A percentile compares a stretch with the other conserved stretches of the same genome.
phyloP scores from a whole-genome alignment of 2,113 vertebrate species.

The Mystacornis crossleyi region DNA sequence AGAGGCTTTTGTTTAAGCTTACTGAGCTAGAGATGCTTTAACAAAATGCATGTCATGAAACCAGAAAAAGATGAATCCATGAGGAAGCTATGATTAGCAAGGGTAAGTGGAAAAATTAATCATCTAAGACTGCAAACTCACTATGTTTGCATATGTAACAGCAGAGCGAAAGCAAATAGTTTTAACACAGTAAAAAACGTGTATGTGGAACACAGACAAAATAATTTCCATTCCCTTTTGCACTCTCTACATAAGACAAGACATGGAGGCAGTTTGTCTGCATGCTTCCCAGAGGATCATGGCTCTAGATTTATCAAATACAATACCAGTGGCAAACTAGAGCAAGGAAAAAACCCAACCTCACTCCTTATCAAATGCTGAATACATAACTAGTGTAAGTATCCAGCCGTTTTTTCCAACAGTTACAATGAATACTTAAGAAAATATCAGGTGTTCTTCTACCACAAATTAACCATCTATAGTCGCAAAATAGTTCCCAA shows the following conservation, averaged over 20 bases:
- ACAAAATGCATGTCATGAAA: neutral
- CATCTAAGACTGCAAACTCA: neutral
- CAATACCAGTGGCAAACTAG: neutral
- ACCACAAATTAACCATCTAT: neutral
- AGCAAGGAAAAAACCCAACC: neutral
- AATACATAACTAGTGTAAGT: neutral
- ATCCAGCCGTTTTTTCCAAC: neutral
- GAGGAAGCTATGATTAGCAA: neutral
- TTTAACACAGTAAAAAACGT: neutral
- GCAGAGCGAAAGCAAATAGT: neutral
- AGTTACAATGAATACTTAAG: neutral
- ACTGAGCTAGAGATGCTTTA: neutral
- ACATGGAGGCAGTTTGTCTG: neutral
- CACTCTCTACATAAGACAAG: neutral
- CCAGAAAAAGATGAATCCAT: neutral
- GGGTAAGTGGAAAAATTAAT: neutral
- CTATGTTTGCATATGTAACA: neutral
- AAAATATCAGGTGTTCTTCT: neutral
- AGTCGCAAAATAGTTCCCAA: slow-evolving; percentile 12
- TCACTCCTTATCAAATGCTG: neutral
- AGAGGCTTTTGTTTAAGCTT: slow-evolving; percentile 15
- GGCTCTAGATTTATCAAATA: neutral
- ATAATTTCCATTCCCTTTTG: neutral
- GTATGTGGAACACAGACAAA: neutral
- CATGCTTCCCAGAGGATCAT: neutral